Evolutionary conservation across 2,113 vertebrate species (phyloP).

Genomic region (Anolis sagrei): DNA sequence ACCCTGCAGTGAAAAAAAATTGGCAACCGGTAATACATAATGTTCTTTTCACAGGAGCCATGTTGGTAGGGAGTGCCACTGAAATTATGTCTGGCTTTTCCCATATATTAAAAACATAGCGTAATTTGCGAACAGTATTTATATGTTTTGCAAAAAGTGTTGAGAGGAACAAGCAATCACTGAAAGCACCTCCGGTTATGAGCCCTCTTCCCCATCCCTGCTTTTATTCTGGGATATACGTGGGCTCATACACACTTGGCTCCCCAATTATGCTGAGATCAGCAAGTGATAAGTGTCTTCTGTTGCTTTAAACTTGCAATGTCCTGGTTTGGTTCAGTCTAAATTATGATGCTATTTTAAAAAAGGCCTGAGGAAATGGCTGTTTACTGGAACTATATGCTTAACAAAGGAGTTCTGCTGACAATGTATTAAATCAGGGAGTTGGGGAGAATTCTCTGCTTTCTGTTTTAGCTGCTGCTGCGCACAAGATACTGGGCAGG

Average conservation of each 20-base stretch:
- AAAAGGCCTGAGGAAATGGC: not conserved
- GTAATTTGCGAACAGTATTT: not conserved
- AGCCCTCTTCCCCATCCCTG: not conserved
- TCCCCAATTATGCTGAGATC: slow-evolving; percentile 5
- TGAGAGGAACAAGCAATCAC: not conserved
- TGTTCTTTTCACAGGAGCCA: not conserved
- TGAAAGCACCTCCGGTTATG: not conserved
- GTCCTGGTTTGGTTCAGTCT: not conserved
- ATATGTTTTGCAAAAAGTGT: not conserved
- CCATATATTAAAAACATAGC: not conserved
- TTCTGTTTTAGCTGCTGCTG: not conserved
- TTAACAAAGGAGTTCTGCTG: slow-evolving; percentile 18
- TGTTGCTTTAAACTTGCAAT: not conserved
- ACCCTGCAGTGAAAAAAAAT: not conserved
- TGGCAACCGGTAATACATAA: not conserved
- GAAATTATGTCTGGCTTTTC: slow-evolving; percentile 4
- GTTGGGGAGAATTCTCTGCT: no score
- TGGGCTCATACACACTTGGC: not conserved
- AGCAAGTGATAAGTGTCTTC: not conserved
- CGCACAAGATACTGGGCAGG: not conserved
- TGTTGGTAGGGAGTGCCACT: not conserved
- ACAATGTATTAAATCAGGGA: not conserved
- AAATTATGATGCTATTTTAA: slow-evolving; percentile 11
- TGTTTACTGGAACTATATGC: slow-evolving; percentile 18
- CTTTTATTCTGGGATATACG: not conserved